These are phyloP conservation scores for Syngnathus rostellatus DNA, from an alignment of 2,797 vertebrate species.

Conservation along the genomic window DNA sequence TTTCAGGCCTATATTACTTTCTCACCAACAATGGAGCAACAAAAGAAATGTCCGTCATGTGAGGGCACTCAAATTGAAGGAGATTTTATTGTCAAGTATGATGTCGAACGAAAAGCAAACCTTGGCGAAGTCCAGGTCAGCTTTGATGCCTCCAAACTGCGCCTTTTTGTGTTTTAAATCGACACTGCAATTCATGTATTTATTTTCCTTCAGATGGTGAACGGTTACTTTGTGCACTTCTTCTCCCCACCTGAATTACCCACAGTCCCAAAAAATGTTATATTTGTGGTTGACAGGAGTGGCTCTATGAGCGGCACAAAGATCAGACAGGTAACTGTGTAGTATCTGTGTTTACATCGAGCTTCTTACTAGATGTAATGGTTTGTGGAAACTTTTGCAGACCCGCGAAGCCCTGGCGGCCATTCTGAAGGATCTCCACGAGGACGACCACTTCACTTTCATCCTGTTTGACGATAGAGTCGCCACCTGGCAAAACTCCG, in stretches of 20 bases:
- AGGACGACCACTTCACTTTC: conserved; percentile 73
- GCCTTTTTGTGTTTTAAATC: too few species aligned
- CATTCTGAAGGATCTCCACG: conserved; percentile 75
- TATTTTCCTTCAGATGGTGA: conserved; percentile 63
- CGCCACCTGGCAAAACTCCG: conserved; percentile 62
- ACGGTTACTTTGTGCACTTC: conserved; percentile 92
- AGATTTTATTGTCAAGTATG: conserved; percentile 84
- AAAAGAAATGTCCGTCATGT: conserved; percentile 76
- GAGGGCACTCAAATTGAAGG: conserved; percentile 76
- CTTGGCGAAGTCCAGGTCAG: conserved; percentile 80
- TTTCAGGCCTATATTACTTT: conserved; percentile 78
- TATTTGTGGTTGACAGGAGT: conserved; percentile 84
- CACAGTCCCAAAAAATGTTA: conserved; percentile 76
- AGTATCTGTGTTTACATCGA: background rate
- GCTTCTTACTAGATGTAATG: too few species aligned
- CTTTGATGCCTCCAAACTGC: background rate
- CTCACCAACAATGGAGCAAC: conserved; percentile 81
- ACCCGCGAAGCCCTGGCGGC: conserved; percentile 74
- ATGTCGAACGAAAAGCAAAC: conserved; percentile 70
- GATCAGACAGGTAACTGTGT: conserved; percentile 68
- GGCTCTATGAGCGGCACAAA: conserved; percentile 75
- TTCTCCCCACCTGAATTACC: conserved; percentile 80
- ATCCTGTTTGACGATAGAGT: conserved; percentile 53
- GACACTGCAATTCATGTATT: too few species aligned
- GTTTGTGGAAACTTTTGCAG: conserved; percentile 45